These are phyloP conservation scores for Pogonocherus hispidulus DNA, from an alignment of 2,888 invertebrate genomes.

Conservation along the genomic window DNA sequence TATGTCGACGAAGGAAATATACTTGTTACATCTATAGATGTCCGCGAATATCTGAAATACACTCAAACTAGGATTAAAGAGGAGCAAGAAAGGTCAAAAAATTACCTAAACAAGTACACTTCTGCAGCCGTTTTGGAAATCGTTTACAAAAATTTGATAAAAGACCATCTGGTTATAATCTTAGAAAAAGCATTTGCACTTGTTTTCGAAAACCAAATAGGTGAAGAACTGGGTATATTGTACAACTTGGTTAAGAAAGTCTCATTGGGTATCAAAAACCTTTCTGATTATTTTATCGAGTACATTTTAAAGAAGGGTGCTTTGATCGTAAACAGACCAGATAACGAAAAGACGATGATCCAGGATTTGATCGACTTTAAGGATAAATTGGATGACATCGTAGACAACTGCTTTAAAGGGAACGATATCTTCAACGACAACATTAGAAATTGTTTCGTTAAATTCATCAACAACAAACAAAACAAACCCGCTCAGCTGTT, in stretches of 20 bases:
- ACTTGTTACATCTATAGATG: slow-evolving; percentile 88
- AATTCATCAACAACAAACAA: slow-evolving; percentile 94
- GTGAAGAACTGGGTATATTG: slow-evolving; percentile 86
- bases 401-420: slow-evolving; percentile 86
- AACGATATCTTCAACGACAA: slow-evolving; percentile 90
- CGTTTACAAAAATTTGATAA: slow-evolving; percentile 90
- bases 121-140: slow-evolving; percentile 87
- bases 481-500: slow-evolving; percentile 98
- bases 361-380: slow-evolving; percentile 95
- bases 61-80: slow-evolving; percentile 86
- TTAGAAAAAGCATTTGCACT: slow-evolving; percentile 90
- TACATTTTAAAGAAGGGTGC: slow-evolving; percentile 96
- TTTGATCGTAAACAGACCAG: slow-evolving; percentile 87
- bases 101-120: slow-evolving; percentile 87
- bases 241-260: slow-evolving; percentile 89
- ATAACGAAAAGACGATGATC: slow-evolving; percentile 94
- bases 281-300: slow-evolving; percentile 88
- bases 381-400: slow-evolving; percentile 93
- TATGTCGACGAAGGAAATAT: slow-evolving; percentile 92
- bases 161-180: slow-evolving; percentile 88
- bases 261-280: slow-evolving; percentile 86
- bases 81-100: slow-evolving; percentile 88
- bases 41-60: slow-evolving; percentile 83
- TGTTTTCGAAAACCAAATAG: slow-evolving; percentile 82
- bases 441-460: slow-evolving; percentile 94